Base-by-base conservation (phyloP, 1,140 invertebrate genomes). In the Hormaphis cornu region DNA sequence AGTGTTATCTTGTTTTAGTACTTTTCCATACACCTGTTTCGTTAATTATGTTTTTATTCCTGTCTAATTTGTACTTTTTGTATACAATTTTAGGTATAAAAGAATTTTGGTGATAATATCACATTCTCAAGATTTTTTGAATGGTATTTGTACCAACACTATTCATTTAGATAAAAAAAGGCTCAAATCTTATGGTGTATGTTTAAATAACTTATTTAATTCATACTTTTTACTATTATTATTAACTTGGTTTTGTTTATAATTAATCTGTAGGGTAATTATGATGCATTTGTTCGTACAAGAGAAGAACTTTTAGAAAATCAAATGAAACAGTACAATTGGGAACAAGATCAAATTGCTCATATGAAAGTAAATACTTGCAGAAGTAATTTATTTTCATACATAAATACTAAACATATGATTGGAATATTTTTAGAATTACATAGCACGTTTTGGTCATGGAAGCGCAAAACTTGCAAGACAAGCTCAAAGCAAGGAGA, bases 121-220 rank as follows among this genome's bases (percentile, higher is more conserved):
- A 2, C 97, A 99, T 80, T 99, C 97, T 7, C 97, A 99, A 83
- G 97, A 99, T 86, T 99, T 99, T 78, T 82, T 99, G 70, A 99
- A 99, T 80, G 96, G 96, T 70, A 94, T 99, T 48, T 99, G 97
- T 80, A 99, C 94, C 18, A 98, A 99, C 79, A 98, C 98, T 69
- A 89, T 99, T 74, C 95, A 99, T 79, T 86, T 99, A 76, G 88
- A 93, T 76, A 89, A 96, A 76, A 91, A 92, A 74, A 88, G 91
- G 63, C 83, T 99, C 1, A 93, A 97, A 76, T 96, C 95, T 79
- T 99, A 93, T 79, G 90, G 89, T 18, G 95, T 83, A 93, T 84
- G 82, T 79, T 70, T 52, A 14, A 42, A 8, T 37, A 46, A 30
- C 26, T 72, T 28, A 61, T 69, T 18, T 50, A 46, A 46, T 37